Conservation (phyloP, 1,140 invertebrate species). For the Pseudomyrmex pallidus region DNA sequence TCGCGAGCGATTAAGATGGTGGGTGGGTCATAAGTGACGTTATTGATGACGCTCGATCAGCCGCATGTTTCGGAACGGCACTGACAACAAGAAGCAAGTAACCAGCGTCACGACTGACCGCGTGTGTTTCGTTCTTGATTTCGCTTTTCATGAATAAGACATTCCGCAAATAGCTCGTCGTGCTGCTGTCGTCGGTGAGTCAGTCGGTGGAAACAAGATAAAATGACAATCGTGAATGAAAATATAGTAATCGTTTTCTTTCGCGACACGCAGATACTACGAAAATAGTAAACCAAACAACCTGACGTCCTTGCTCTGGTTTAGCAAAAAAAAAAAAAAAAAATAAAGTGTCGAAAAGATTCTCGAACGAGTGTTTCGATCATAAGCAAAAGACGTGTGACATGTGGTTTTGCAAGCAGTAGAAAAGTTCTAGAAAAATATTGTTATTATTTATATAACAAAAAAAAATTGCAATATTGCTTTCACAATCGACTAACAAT, state of each 20-base stretch:
- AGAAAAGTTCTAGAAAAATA: neutral
- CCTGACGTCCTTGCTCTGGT: neutral
- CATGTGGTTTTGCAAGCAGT: too few species aligned
- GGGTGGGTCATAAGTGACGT: slow-evolving; percentile 11
- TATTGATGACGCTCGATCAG: slow-evolving; percentile 4
- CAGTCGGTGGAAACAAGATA: slow-evolving; percentile 32
- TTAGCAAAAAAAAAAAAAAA: too few species aligned
- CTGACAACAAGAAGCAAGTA: neutral
- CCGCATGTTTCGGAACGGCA: neutral
- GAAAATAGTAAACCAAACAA: neutral
- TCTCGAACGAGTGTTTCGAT: too few species aligned
- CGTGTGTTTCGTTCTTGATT: neutral
- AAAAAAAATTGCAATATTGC: neutral
- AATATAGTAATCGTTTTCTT: slow-evolving; percentile 4
- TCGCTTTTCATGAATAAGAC: slow-evolving; percentile 21
- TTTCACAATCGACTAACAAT: too few species aligned
- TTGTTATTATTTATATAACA: neutral
- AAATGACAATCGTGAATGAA: slow-evolving; percentile 20
- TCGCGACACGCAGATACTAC: neutral
- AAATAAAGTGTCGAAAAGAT: too few species aligned
- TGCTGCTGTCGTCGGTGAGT: slow-evolving; percentile 16
- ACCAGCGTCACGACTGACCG: neutral
- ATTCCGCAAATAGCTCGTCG: slow-evolving; percentile 25
- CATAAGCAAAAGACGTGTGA: too few species aligned
- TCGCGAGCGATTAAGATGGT: neutral